phyloP scores from a whole-genome alignment of 2,797 vertebrate species.

The Choloepus didactylus region DNA sequence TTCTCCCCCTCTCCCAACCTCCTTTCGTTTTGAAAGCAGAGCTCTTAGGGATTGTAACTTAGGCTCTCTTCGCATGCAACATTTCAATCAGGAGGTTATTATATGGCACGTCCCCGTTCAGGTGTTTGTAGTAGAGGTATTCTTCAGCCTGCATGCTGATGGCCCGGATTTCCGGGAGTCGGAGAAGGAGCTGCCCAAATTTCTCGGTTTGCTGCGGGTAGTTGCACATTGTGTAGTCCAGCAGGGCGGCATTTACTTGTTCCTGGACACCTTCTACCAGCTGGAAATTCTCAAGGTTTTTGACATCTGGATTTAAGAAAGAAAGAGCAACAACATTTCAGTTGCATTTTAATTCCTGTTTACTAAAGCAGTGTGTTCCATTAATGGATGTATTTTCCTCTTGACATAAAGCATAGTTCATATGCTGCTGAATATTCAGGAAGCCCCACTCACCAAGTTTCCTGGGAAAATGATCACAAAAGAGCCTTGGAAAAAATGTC shows the following conservation, averaged over 20 bases:
- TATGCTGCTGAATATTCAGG: slow-evolving; percentile 83
- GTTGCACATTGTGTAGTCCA: slow-evolving; percentile 98
- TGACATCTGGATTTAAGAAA: slow-evolving; percentile 92
- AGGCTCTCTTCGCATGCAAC: slow-evolving; percentile 99
- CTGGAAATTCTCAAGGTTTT: slow-evolving; percentile 99
- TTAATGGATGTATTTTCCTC: slow-evolving; percentile 74
- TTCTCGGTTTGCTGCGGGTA: slow-evolving; percentile 99
- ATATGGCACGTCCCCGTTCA: slow-evolving; percentile 99
- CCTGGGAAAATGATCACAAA: slow-evolving; percentile 84
- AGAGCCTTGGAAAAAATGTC: slow-evolving; percentile 80
- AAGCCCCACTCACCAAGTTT: slow-evolving; percentile 79
- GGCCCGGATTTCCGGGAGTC: slow-evolving; percentile 97
- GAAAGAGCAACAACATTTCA: slow-evolving; percentile 68
- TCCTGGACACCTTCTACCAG: slow-evolving; percentile 98
- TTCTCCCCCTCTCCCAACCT: not conserved
- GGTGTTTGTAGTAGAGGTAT: slow-evolving; percentile 99
- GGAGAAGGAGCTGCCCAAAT: slow-evolving; percentile 97
- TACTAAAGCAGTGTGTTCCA: slow-evolving; percentile 68
- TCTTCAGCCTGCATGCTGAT: slow-evolving; percentile 99
- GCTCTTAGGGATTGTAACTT: slow-evolving; percentile 81
- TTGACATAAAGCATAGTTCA: slow-evolving; percentile 79
- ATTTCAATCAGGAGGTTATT: slow-evolving; percentile 99
- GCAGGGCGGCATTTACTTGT: slow-evolving; percentile 96
- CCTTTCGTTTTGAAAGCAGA: slow-evolving; percentile 80
- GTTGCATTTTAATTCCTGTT: slow-evolving; percentile 80